Evolutionary conservation across 2,797 vertebrate genomes (phyloP).

Genomic region (Taeniopygia guttata): DNA sequence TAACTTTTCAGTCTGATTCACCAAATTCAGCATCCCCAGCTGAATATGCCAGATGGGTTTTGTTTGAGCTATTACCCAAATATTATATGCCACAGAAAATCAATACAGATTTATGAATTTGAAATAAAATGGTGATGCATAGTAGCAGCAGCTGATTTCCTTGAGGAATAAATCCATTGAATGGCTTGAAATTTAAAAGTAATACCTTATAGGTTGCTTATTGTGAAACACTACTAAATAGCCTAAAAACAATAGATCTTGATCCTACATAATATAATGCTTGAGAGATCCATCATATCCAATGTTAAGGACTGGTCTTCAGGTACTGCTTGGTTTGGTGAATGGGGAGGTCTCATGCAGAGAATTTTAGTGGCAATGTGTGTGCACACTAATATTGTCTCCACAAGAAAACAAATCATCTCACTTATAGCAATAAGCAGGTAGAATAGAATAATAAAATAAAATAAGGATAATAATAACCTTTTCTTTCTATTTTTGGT

Average conservation of each 20-base stretch:
- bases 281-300: background rate
- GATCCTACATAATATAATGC: background rate
- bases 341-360: background rate
- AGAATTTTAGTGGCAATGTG: background rate
- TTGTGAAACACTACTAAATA: background rate
- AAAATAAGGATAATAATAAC: no score
- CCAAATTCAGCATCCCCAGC: background rate
- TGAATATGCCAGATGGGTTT: conserved; percentile 40
- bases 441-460: background rate
- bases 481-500: no score
- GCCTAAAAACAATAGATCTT: background rate
- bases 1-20: conserved; percentile 28
- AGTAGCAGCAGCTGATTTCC: background rate
- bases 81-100: conserved; percentile 41
- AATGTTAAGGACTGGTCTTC: background rate
- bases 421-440: background rate
- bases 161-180: background rate
- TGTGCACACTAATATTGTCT: background rate
- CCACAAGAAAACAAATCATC: background rate
- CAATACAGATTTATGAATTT: conserved; percentile 38
- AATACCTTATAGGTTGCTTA: background rate
- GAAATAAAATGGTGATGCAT: conserved; percentile 21
- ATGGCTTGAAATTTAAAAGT: background rate
- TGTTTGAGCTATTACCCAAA: conserved; percentile 44
- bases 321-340: background rate